Base-by-base conservation (phyloP, 2,113 vertebrate genomes). In the Hirundichthys speculiger region DNA sequence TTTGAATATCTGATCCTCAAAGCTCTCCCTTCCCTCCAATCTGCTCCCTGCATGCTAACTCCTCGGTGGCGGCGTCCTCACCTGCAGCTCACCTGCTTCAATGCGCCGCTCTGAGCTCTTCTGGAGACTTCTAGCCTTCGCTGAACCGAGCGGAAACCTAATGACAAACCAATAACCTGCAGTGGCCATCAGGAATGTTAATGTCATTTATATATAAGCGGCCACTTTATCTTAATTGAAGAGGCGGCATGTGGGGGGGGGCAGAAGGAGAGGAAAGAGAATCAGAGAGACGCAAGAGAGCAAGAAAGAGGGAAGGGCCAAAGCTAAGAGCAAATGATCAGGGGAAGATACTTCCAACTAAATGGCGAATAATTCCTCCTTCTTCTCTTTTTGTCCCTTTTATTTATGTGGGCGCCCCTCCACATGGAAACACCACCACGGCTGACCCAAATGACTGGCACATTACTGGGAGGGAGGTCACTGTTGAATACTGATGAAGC, bases 401-500 rank as follows among this genome's bases (percentile, higher is more conserved):
- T n/a, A 22, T 47, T 55, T 9, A 60, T 9, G 25, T 24, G 50
- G 19, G 64, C 21, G 54, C 55, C 86, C 8, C 84, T 89, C 87
- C 83, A 86, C 79, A 89, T 58, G 69, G 67, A 46, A 75, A 69
- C 69, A 59, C 68, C 69, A 70, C 79, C 86, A 84, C 56, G 73
- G 39, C 77, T 77, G 88, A 90, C 85, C 84, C 82, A 88, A 86
- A 89, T 88, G 88, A 86, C 82, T 86, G 64, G 82, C 77, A 86
- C 88, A 86, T 89, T 89, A 89, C 76, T 83, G 83, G 80, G 71
- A 73, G 34, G 16, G 65, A 62, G 65, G 41, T 50, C 59, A 72
- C 69, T 61, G 74, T 52, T 84, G 89, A 91, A 91, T 91, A 90
- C 90, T 88, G 89, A 92, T 91, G 83, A 81, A 70, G 74, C 64